phyloP scores from a whole-genome alignment of 2,113 vertebrate genomes.

The Merops nubicus region DNA sequence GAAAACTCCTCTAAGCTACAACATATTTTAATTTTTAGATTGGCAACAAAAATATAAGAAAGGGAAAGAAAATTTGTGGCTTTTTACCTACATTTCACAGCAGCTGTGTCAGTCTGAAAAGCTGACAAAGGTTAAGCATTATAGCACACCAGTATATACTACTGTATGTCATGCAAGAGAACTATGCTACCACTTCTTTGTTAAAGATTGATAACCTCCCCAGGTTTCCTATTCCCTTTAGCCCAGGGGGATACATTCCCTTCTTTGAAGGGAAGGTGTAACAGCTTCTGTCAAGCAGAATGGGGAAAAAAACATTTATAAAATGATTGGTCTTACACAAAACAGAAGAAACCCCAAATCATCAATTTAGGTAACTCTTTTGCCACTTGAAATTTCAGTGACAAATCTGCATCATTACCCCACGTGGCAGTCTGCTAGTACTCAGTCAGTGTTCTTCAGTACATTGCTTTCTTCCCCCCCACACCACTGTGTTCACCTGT shows the following conservation, averaged over 20 bases:
- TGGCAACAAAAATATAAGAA: not conserved
- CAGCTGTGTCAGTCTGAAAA: not conserved
- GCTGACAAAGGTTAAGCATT: not conserved
- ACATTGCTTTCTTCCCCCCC: not conserved
- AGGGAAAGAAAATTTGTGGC: not conserved
- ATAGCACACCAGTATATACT: not conserved
- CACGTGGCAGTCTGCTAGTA: not conserved
- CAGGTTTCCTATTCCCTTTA: not conserved
- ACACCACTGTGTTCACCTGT: not conserved
- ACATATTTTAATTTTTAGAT: not conserved
- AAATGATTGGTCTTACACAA: not conserved
- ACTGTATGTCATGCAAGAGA: not conserved
- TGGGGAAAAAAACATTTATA: not conserved
- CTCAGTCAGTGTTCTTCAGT: not conserved
- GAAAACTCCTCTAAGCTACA: not conserved
- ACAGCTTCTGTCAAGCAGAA: not conserved
- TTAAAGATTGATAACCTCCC: not conserved
- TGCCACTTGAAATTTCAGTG: not conserved
- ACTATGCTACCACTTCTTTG: not conserved
- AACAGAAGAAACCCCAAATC: not conserved
- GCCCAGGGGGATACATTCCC: not conserved
- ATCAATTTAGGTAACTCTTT: not conserved
- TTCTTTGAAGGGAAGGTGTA: not conserved
- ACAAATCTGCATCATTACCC: not conserved
- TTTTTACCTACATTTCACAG: not conserved